These are phyloP conservation scores for Cricetomys ansorgei DNA, from an alignment of 2,113 vertebrate genomes.

Conservation along the genomic window DNA sequence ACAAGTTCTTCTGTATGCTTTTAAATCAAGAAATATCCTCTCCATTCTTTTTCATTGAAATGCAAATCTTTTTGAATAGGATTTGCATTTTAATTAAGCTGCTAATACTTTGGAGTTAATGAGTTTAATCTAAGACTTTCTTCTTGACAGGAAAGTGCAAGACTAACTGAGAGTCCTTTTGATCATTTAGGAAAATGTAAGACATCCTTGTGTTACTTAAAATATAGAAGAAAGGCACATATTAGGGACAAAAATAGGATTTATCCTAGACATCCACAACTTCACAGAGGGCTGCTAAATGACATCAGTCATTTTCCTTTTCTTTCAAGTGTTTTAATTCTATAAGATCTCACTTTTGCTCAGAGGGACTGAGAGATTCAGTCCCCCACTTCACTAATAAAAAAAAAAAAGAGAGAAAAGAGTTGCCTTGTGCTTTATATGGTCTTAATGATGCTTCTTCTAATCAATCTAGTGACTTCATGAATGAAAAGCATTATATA, in stretches of 20 bases:
- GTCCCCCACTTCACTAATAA: background rate
- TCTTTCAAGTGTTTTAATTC: background rate
- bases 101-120: slow-evolving; percentile 71
- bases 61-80: slow-evolving; percentile 67
- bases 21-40: slow-evolving; percentile 54
- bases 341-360: background rate
- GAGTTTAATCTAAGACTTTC: slow-evolving; percentile 73
- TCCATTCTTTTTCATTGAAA: slow-evolving; percentile 74
- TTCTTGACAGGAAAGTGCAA: slow-evolving; percentile 66
- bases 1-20: slow-evolving; percentile 50
- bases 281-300: background rate
- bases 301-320: background rate
- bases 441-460: background rate
- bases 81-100: slow-evolving; percentile 80
- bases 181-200: slow-evolving; percentile 55
- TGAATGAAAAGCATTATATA: background rate
- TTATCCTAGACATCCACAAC: background rate
- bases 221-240: slow-evolving; percentile 37
- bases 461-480: background rate
- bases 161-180: slow-evolving; percentile 64
- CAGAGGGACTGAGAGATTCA: background rate
- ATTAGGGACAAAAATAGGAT: slow-evolving; percentile 52
- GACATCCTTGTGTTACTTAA: slow-evolving; percentile 51
- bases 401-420: background rate
- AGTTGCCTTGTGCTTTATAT: background rate